phyloP scores from a whole-genome alignment of 2,888 invertebrate species.

The Standfussiana lucernea region DNA sequence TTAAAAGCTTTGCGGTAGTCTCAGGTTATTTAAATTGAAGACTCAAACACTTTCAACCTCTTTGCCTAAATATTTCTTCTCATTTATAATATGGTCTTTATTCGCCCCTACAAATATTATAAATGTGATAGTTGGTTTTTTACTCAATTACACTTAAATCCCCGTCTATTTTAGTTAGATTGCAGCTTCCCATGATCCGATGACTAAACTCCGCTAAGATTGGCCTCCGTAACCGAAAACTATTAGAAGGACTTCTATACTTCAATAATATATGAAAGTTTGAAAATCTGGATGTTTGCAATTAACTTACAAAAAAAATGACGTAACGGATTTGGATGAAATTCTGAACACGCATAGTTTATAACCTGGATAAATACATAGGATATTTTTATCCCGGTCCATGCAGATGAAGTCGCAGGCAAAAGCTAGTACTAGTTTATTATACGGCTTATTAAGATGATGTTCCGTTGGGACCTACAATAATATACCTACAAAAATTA shows the following conservation, averaged over 20 bases:
- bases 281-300: background rate
- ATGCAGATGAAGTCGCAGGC: background rate
- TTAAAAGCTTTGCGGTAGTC: conserved; percentile 20
- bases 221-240: no score
- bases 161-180: no score
- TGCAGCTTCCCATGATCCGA: no score
- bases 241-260: no score
- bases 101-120: background rate
- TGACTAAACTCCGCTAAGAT: no score
- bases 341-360: background rate
- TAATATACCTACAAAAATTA: conserved; percentile 11
- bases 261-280: background rate
- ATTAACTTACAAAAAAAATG: background rate
- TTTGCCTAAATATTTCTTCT: background rate
- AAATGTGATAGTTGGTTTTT: background rate
- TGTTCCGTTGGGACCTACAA: conserved; percentile 19
- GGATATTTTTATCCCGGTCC: background rate
- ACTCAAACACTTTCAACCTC: background rate
- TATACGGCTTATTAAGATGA: conserved; percentile 2
- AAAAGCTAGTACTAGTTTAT: background rate
- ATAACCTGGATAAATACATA: background rate
- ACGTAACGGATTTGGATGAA: background rate
- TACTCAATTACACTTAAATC: no score
- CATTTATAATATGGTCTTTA: background rate
- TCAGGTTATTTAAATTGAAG: conserved; percentile 11